Conservation (phyloP, 1,140 invertebrate genomes). For the Heliothis subflexa region DNA sequence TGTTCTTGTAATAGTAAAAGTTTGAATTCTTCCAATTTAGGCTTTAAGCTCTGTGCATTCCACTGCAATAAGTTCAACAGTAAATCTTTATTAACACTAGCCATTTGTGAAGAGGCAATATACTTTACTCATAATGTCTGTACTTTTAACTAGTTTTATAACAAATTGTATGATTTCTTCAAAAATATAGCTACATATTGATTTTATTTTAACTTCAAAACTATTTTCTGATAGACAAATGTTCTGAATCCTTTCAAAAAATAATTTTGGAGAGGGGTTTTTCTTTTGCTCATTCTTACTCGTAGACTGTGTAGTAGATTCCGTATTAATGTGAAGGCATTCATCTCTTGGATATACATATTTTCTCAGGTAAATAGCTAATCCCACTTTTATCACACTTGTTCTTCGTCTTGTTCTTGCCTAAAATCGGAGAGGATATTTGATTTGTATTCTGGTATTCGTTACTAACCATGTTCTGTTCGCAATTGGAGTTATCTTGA, state of each 20-base stretch:
- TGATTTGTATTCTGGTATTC: not conserved
- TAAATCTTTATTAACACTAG: not conserved
- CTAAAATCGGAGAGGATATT: not conserved
- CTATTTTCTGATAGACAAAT: not conserved
- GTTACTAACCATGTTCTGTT: not conserved
- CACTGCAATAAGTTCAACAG: not conserved
- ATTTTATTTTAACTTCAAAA: not conserved
- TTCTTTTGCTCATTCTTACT: not conserved
- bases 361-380: not conserved
- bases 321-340: not conserved
- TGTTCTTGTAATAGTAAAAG: conserved; percentile 19
- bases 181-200: too few relatives aligned
- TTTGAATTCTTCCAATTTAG: conserved; percentile 34
- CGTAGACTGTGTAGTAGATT: not conserved
- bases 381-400: not conserved
- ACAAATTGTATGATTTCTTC: not conserved
- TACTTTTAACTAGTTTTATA: not conserved
- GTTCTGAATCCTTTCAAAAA: not conserved
- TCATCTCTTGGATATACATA: not conserved
- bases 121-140: conserved; percentile 43
- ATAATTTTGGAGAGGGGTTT: not conserved
- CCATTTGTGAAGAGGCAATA: conserved; percentile 35
- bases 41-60: conserved; percentile 43
- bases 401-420: not conserved
- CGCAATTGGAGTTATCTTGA: not conserved